phyloP scores from a whole-genome alignment of 2,888 invertebrate species.

The Cetonia aurata region DNA sequence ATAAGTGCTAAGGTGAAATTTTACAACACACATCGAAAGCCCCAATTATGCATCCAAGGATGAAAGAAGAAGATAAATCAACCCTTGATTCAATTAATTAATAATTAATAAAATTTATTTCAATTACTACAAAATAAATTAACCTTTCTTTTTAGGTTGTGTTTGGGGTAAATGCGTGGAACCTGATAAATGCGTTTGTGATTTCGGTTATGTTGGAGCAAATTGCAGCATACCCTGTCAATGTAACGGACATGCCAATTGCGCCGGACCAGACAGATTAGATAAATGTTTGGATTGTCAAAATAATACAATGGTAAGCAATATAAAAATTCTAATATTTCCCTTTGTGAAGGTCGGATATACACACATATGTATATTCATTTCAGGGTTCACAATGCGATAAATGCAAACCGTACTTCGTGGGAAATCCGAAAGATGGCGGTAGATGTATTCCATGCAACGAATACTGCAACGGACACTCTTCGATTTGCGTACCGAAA shows the following conservation, averaged over 20 bases:
- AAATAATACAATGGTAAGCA: slow-evolving; percentile 87
- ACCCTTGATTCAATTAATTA: not conserved
- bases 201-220: slow-evolving; percentile 95
- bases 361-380: not conserved
- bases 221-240: slow-evolving; percentile 95
- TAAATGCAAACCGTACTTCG: slow-evolving; percentile 90
- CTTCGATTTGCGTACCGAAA: slow-evolving; percentile 79
- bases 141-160: slow-evolving; percentile 69
- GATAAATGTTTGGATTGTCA: slow-evolving; percentile 86
- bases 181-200: slow-evolving; percentile 88
- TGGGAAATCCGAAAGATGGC: slow-evolving; percentile 89
- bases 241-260: slow-evolving; percentile 95
- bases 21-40: no score
- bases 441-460: slow-evolving; percentile 89
- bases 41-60: no score
- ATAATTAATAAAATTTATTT: not conserved
- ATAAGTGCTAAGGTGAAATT: no score
- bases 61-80: no score
- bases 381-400: slow-evolving; percentile 88
- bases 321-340: slow-evolving; percentile 1
- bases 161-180: slow-evolving; percentile 87
- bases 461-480: slow-evolving; percentile 92
- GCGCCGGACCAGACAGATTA: slow-evolving; percentile 87
- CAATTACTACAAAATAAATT: slow-evolving; percentile 43
- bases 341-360: not conserved